Evolutionary conservation across 2,797 vertebrate species (phyloP).

Genomic region (Eulemur albifrons): DNA sequence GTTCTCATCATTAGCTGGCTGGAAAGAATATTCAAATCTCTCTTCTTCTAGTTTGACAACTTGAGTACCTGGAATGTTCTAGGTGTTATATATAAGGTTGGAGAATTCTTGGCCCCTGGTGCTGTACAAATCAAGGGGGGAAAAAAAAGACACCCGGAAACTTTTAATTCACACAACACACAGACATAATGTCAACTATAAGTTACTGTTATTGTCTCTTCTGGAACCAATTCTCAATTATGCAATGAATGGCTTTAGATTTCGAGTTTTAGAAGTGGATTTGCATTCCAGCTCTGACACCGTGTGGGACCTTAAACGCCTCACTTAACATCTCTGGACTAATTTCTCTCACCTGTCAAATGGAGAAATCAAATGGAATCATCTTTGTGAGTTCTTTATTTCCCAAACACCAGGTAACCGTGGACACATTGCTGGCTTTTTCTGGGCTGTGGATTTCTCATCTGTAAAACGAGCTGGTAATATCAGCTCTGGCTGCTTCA

Average conservation of each 20-base stretch:
- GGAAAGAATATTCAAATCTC: constrained; percentile 26
- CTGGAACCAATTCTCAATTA: not conserved
- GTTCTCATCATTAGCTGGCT: not conserved
- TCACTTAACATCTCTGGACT: not conserved
- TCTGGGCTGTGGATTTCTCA: not conserved
- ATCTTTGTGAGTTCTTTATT: not conserved
- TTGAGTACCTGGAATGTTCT: not conserved
- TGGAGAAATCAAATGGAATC: not conserved
- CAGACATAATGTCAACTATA: not conserved
- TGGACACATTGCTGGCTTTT: not conserved
- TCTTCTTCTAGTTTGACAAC: not conserved
- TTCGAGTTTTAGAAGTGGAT: not conserved
- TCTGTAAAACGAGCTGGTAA: not conserved
- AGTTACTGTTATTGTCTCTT: not conserved
- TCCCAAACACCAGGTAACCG: not conserved
- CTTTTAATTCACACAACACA: not conserved
- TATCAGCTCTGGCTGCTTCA: not conserved
- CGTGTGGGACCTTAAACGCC: not conserved
- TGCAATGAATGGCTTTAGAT: not conserved
- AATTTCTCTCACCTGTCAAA: not conserved
- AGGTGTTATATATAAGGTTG: not conserved
- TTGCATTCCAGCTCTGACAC: not conserved
- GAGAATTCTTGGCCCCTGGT: not conserved
- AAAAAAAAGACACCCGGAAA: not conserved
- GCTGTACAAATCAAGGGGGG: not conserved